A percentile compares a stretch with the other conserved stretches of the same genome.
Evolutionary conservation across 2,888 invertebrate species (phyloP).

Genomic region (Apodemia zela): DNA sequence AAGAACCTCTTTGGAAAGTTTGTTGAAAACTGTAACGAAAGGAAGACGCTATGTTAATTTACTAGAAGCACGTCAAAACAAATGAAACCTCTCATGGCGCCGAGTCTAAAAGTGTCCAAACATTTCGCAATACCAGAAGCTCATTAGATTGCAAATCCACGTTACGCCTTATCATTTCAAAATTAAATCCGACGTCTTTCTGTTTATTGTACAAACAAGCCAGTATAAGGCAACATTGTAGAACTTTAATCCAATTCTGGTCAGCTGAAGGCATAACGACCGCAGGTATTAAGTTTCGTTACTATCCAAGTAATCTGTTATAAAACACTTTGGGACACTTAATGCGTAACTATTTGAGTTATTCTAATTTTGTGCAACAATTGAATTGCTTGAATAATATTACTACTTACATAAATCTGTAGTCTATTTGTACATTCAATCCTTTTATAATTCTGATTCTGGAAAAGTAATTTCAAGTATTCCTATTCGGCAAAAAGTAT

Average conservation of each 20-base stretch:
- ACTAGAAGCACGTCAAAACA: not conserved
- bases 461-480: no score
- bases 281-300: constrained; percentile 8
- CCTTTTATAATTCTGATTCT: no score
- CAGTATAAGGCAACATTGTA: not conserved
- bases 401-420: no score
- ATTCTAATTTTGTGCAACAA: not conserved
- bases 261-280: not conserved
- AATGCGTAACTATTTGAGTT: constrained; percentile 2
- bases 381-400: not conserved
- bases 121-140: constrained; percentile 13
- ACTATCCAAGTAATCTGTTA: not conserved
- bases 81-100: not conserved
- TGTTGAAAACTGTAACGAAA: no score
- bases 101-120: not conserved
- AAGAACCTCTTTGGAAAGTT: no score
- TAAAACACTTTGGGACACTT: not conserved
- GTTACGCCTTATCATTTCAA: constrained; percentile 5
- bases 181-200: constrained; percentile 10
- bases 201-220: constrained; percentile 8
- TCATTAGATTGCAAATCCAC: constrained; percentile 5
- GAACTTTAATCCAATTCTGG: not conserved
- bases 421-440: no score
- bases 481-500: no score
- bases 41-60: not conserved